These are phyloP conservation scores for Elaeidobius kamerunicus DNA, from an alignment of 2,888 invertebrate species.

Conservation along the genomic window DNA sequence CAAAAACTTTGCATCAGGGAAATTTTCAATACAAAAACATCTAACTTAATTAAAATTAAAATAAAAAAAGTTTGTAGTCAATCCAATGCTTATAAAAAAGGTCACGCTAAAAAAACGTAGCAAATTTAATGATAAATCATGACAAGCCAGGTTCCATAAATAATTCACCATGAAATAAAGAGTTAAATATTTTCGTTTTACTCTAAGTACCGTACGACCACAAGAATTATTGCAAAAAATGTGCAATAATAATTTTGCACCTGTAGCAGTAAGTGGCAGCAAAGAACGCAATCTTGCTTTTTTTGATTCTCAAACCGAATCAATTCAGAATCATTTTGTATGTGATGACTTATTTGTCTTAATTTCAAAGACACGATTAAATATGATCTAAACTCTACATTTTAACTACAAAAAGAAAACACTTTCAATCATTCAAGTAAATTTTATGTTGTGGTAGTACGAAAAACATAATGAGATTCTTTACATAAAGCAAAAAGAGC, in stretches of 20 bases:
- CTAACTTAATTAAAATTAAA: too few species aligned
- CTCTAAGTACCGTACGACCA: conserved; percentile 25
- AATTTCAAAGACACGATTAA: too few species aligned
- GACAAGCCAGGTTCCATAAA: conserved; percentile 22
- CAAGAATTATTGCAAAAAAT: conserved; percentile 28
- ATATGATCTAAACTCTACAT: too few species aligned
- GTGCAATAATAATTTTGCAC: conserved; percentile 23
- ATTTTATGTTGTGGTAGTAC: too few species aligned
- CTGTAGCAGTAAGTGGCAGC: conserved; percentile 13
- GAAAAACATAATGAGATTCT: too few species aligned
- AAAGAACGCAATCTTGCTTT: conserved; percentile 10
- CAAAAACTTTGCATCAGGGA: too few species aligned
- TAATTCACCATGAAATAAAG: conserved; percentile 24
- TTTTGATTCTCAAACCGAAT: conserved; percentile 16
- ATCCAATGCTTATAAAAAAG: too few species aligned
- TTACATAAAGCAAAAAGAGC: too few species aligned
- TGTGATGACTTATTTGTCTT: background rate
- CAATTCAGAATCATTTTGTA: conserved; percentile 3
- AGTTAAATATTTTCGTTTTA: conserved; percentile 29
- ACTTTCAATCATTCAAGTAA: too few species aligned
- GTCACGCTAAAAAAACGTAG: conserved; percentile 6
- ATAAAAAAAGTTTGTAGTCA: too few species aligned
- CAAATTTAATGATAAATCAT: conserved; percentile 25
- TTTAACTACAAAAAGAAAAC: too few species aligned
- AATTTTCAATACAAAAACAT: too few species aligned